phyloP scores from a whole-genome alignment of 2,888 invertebrate species.

The Hemithea aestivaria region DNA sequence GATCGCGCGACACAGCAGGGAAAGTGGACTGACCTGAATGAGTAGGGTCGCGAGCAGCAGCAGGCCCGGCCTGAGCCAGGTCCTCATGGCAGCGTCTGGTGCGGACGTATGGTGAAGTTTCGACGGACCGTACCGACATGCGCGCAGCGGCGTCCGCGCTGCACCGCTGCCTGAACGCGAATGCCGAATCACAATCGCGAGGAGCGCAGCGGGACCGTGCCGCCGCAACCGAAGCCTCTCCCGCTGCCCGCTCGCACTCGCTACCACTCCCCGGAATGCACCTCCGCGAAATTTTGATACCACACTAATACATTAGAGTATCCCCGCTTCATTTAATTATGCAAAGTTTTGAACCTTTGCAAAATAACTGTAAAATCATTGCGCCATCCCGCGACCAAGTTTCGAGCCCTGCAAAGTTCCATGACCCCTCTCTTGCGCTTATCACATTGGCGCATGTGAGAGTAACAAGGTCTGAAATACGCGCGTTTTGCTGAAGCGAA shows the following conservation, averaged over 20 bases:
- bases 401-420: slow-evolving; percentile 61
- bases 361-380: slow-evolving; percentile 18
- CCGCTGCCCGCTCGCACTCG: slow-evolving; percentile 1
- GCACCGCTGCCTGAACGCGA: slow-evolving; percentile 62
- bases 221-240: neutral
- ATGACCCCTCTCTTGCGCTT: slow-evolving; percentile 71
- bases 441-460: slow-evolving; percentile 46
- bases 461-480: slow-evolving; percentile 43
- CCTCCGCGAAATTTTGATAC: neutral
- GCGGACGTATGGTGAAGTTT: slow-evolving; percentile 52
- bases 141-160: slow-evolving; percentile 62
- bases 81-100: slow-evolving; percentile 51
- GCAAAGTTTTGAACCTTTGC: slow-evolving; percentile 11
- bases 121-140: slow-evolving; percentile 29
- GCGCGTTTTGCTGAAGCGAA: slow-evolving; percentile 16
- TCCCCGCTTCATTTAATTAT: too few species aligned
- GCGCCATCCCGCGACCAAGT: slow-evolving; percentile 33
- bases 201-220: slow-evolving; percentile 7
- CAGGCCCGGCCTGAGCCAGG: slow-evolving; percentile 47
- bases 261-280: slow-evolving; percentile 1
- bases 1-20: neutral
- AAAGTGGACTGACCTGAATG: slow-evolving; percentile 35
- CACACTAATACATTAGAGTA: too few species aligned
- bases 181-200: slow-evolving; percentile 34
- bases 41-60: slow-evolving; percentile 44